Evolutionary conservation across 92 coral and sea anemone genomes (phyloP).

Genomic region (Meandrina meandrites): DNA sequence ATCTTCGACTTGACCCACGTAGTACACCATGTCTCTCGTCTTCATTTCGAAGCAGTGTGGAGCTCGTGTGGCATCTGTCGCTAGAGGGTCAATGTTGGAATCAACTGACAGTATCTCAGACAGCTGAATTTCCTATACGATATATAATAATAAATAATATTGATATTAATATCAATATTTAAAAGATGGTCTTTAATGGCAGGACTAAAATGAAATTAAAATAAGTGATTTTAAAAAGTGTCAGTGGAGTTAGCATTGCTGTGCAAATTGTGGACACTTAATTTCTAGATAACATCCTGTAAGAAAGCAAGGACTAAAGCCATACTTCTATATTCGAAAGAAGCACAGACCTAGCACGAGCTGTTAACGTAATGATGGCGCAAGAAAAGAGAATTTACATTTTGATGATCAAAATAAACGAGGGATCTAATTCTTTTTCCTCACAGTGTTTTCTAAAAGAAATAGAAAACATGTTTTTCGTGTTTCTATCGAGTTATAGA

Average conservation of each 20-base stretch:
- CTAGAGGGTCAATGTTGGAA: slow-evolving; percentile 88
- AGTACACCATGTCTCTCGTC: slow-evolving; percentile 85
- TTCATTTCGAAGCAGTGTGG: slow-evolving; percentile 99
- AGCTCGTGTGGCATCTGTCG: slow-evolving; percentile 88
- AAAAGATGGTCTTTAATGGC: background rate
- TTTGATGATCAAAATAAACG: no score
- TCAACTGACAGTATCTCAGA: slow-evolving; percentile 96
- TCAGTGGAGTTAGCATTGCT: background rate
- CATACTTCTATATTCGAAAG: no score
- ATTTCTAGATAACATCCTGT: no score
- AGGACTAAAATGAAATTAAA: background rate
- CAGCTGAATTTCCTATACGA: slow-evolving; percentile 85
- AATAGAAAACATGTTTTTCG: no score
- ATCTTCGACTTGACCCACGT: slow-evolving; percentile 88
- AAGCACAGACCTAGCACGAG: no score
- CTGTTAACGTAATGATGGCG: no score
- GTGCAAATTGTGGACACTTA: no score
- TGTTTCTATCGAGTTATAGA: no score
- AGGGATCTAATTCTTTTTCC: no score
- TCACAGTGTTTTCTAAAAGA: no score
- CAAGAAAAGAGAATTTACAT: no score
- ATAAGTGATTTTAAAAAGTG: background rate
- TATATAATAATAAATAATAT: background rate
- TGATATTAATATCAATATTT: background rate
- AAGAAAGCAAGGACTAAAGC: no score